phyloP scores from a whole-genome alignment of 2,113 vertebrate genomes.

The Copsychus sechellarum region DNA sequence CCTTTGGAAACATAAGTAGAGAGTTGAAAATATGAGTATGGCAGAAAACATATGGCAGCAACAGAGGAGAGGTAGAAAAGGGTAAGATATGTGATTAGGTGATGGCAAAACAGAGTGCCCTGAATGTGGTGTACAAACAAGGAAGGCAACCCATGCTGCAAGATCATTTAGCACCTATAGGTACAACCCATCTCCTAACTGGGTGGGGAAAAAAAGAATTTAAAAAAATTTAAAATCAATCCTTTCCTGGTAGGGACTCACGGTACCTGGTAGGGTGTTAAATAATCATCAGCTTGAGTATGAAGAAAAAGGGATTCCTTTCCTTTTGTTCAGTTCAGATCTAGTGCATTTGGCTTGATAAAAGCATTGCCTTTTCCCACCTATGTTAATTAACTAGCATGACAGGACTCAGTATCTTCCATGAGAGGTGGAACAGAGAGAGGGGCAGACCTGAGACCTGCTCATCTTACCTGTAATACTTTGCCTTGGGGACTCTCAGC shows the following conservation, averaged over 20 bases:
- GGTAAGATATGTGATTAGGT: neutral
- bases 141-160: neutral
- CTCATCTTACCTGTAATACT: constrained; percentile 89
- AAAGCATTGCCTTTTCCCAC: neutral
- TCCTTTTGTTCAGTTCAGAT: neutral
- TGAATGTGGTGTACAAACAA: neutral
- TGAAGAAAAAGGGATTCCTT: neutral
- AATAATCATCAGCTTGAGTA: neutral
- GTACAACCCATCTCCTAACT: neutral
- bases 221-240: neutral
- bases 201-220: neutral
- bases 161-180: neutral
- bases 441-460: neutral
- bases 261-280: neutral
- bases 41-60: neutral
- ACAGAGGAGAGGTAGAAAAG: neutral
- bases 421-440: neutral
- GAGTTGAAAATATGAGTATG: neutral
- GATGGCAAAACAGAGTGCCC: neutral
- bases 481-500: constrained; percentile 95
- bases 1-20: neutral
- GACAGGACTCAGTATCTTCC: neutral
- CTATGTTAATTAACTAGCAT: neutral
- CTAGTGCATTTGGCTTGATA: fast-evolving
- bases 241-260: neutral